phyloP scores from a whole-genome alignment of 2,113 vertebrate genomes.

The Origma solitaria region DNA sequence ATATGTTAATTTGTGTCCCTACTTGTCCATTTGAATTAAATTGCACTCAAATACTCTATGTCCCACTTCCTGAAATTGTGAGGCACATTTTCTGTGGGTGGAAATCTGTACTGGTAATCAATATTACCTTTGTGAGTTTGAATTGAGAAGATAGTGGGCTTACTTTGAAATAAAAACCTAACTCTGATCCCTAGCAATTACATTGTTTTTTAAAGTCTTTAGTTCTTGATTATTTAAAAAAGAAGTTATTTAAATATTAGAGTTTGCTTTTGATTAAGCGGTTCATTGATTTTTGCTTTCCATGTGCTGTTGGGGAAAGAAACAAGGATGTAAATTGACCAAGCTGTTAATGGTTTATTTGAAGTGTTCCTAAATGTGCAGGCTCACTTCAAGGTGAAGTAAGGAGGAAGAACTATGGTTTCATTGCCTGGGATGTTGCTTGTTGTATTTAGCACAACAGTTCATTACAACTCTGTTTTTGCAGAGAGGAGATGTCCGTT shows the following conservation, averaged over 20 bases:
- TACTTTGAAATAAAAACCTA: background rate
- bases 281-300: background rate
- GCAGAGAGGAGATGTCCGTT: slow-evolving; percentile 89
- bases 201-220: background rate
- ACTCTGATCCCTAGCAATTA: background rate
- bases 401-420: background rate
- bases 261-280: background rate
- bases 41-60: background rate
- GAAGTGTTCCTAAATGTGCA: background rate
- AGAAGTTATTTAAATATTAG: background rate
- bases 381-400: background rate
- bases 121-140: background rate
- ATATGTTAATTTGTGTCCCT: background rate
- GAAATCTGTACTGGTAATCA: background rate
- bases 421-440: background rate
- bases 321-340: background rate
- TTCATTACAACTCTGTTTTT: background rate
- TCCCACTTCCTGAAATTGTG: background rate
- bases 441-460: background rate
- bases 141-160: background rate
- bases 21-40: background rate
- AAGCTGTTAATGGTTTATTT: background rate
- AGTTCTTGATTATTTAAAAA: background rate
- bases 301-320: background rate
- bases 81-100: background rate